Conservation (phyloP, 1,140 invertebrate genomes). For the Dufourea novaeangliae region DNA sequence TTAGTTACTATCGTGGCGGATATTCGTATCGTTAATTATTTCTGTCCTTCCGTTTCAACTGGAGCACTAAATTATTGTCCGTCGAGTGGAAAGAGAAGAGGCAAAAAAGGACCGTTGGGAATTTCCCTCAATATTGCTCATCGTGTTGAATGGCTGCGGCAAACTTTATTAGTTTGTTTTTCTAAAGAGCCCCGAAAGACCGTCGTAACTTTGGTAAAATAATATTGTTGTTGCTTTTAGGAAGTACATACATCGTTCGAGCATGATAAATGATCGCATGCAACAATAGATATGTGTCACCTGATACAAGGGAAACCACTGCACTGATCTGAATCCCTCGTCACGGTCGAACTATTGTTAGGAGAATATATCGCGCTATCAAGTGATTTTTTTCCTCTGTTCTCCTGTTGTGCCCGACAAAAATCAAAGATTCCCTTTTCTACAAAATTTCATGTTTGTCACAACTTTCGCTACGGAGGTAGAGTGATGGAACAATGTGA, state of each 20-base stretch:
- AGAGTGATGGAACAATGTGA: not conserved
- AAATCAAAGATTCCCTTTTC: slow-evolving; percentile 31
- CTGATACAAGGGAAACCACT: slow-evolving; percentile 54
- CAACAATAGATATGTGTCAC: slow-evolving; percentile 59
- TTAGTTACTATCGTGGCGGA: slow-evolving; percentile 12
- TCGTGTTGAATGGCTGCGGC: slow-evolving; percentile 36
- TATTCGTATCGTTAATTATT: slow-evolving; percentile 37
- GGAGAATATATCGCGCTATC: slow-evolving; percentile 49
- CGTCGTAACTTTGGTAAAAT: slow-evolving; percentile 49
- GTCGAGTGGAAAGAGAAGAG: not conserved
- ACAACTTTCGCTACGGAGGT: no score
- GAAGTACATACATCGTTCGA: slow-evolving; percentile 48
- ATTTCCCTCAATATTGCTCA: slow-evolving; percentile 54
- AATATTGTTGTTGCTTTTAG: slow-evolving; percentile 65
- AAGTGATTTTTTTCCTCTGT: slow-evolving; percentile 50
- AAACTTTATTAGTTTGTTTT: slow-evolving; percentile 44
- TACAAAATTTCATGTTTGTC: slow-evolving; percentile 26
- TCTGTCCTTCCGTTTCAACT: slow-evolving; percentile 33
- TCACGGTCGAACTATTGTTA: slow-evolving; percentile 45
- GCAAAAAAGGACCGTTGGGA: slow-evolving; percentile 10
- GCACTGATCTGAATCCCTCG: slow-evolving; percentile 38
- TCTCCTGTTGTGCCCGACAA: slow-evolving; percentile 26
- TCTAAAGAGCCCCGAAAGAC: not conserved
- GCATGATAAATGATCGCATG: slow-evolving; percentile 56
- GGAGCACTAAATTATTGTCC: slow-evolving; percentile 34